Conservation (phyloP, 2,797 vertebrate genomes). For the Odontamblyopus rebecca region DNA sequence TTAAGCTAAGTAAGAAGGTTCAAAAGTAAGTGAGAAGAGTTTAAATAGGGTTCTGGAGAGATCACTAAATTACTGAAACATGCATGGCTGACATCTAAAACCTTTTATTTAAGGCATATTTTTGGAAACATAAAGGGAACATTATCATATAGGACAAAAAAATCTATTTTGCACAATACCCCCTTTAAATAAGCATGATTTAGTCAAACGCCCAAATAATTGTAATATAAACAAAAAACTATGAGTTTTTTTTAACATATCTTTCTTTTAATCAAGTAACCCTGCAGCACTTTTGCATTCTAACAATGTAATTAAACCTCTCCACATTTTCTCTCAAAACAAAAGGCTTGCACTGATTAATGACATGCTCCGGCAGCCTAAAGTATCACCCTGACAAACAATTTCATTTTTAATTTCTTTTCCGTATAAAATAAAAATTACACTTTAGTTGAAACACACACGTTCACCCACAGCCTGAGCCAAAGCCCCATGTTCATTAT, state of each 20-base stretch:
- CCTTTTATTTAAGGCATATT: too few relatives aligned
- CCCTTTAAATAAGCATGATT: too few relatives aligned
- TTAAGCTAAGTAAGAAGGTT: too few relatives aligned
- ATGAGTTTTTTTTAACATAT: neutral
- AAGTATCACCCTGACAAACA: slow-evolving; percentile 34
- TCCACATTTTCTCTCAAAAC: slow-evolving; percentile 24
- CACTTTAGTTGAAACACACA: slow-evolving; percentile 11
- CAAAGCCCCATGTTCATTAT: slow-evolving; percentile 20
- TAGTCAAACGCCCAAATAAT: neutral
- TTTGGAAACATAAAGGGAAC: too few relatives aligned
- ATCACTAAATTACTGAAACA: too few relatives aligned
- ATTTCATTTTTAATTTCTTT: slow-evolving; percentile 21
- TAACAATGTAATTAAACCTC: slow-evolving; percentile 45
- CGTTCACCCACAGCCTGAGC: neutral
- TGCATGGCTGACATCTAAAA: too few relatives aligned
- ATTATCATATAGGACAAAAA: too few relatives aligned
- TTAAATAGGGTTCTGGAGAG: too few relatives aligned
- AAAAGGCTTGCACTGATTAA: slow-evolving; percentile 37
- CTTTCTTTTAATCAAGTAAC: neutral
- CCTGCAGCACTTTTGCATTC: slow-evolving; percentile 6
- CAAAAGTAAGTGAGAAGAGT: too few relatives aligned
- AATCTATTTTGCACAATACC: too few relatives aligned
- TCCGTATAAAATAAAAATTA: slow-evolving; percentile 18
- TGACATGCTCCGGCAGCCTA: slow-evolving; percentile 39
- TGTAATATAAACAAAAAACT: neutral